Evolutionary conservation across 2,113 vertebrate species (phyloP), one percentile per base, ranked within the genome.

Genomic region (Scopus umbretta): DNA sequence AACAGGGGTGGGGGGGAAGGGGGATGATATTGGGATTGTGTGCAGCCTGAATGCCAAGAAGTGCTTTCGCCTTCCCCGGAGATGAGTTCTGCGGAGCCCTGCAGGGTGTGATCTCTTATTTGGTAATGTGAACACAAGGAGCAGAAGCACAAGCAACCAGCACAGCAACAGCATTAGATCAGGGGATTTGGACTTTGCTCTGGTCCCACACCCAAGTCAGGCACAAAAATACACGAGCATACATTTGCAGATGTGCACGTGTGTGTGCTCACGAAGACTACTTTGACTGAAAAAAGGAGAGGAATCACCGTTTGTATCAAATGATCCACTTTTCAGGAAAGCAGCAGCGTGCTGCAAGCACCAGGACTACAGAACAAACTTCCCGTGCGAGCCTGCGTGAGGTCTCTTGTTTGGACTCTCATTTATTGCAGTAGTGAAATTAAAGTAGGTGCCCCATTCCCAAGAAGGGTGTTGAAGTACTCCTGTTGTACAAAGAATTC

Each of bases 61-160:
- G 66, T 87, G 66, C 67, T 94, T 95, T 91, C 0, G 45, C 78
- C 84, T 95, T 94, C 95, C 89, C 91, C 55, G 38, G 95, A 92
- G 94, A 95, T 87, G 91, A 94, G 91, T 66, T 94, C 89, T 50
- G 70, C 1, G 2, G 58, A 94, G 87, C 67, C 62, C 71, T 74
- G 65, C 59, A 95, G 95, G 95, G 97, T 87, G 95, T 94, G 95
- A 91, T 94, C 86, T 42, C 66, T 87, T 91, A 82, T 95, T 96
- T 75, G 66, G 87, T 86, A 95, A 97, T 96, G 89, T 23, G 76
- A 96, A 92, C 9, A 7, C 74, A 63, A 92, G 81, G 66, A 96
- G 94, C 94, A 89, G 95, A 61, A 95, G 91, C 83, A 79, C 86
- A 65, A 81, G 91, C 45, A 87, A 80, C 10, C 14, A 85, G 91